Conservation (phyloP, 2,888 invertebrate genomes). For the Orthosia gothica region DNA sequence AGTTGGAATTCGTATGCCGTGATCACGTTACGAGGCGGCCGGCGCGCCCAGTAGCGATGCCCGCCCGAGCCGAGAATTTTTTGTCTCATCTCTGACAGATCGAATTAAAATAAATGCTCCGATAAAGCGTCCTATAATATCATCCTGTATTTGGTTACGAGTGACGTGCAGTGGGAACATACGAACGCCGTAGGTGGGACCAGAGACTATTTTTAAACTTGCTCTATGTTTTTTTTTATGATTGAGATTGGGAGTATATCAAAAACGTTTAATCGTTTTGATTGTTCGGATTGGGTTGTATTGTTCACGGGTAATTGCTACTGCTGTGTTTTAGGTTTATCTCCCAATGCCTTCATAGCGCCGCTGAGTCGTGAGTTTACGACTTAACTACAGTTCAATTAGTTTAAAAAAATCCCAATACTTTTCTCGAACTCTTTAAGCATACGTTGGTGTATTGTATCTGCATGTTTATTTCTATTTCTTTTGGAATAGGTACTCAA, state of each 20-base stretch:
- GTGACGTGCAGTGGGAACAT: constrained; percentile 86
- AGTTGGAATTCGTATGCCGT: constrained; percentile 70
- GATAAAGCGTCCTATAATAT: constrained; percentile 89
- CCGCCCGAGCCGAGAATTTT: constrained; percentile 80
- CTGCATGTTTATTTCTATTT: too few relatives aligned
- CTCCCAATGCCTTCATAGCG: background rate
- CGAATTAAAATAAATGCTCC: constrained; percentile 91
- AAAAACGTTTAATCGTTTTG: constrained; percentile 69
- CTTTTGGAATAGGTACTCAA: too few relatives aligned
- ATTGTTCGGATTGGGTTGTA: constrained; percentile 59
- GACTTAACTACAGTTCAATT: background rate
- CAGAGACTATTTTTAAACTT: constrained; percentile 70
- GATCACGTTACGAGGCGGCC: constrained; percentile 78
- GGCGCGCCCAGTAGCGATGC: constrained; percentile 84
- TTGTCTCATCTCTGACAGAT: constrained; percentile 90
- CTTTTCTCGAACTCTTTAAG: background rate
- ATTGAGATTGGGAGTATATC: constrained; percentile 60
- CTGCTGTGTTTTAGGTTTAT: constrained; percentile 21
- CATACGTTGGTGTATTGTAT: too few relatives aligned
- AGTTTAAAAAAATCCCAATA: background rate
- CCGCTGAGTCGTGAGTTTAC: background rate
- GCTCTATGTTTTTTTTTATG: constrained; percentile 77
- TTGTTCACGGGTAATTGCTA: constrained; percentile 45
- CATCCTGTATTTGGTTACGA: constrained; percentile 90
- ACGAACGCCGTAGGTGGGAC: constrained; percentile 86